These are phyloP conservation scores for Lepidocolaptes lacrymiger DNA, from an alignment of 2,797 vertebrate species.

Conservation along the genomic window DNA sequence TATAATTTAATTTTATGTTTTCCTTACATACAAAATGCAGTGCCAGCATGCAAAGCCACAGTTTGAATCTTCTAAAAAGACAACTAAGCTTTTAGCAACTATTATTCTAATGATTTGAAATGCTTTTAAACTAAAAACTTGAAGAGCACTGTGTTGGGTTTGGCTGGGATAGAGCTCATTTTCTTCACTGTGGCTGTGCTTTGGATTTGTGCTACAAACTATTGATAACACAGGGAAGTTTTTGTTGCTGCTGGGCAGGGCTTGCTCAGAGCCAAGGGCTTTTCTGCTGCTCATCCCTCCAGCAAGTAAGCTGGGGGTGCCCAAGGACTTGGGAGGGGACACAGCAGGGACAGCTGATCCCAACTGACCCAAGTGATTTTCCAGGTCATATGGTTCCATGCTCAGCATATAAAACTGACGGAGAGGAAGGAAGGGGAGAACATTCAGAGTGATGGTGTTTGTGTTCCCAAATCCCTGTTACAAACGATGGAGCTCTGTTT, in stretches of 20 bases:
- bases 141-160: background rate
- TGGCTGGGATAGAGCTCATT: background rate
- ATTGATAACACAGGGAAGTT: background rate
- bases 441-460: background rate
- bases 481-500: background rate
- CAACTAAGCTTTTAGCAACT: background rate
- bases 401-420: background rate
- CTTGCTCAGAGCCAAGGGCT: background rate
- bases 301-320: background rate
- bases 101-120: background rate
- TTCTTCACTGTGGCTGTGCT: background rate
- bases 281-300: background rate
- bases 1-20: background rate
- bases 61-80: background rate
- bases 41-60: background rate
- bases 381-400: background rate
- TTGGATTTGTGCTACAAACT: background rate
- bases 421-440: background rate
- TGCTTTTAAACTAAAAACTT: background rate
- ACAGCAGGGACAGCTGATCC: fast-evolving
- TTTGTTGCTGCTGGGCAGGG: background rate
- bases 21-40: background rate
- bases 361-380: background rate
- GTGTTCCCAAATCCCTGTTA: background rate
- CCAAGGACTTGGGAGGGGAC: background rate